A percentile compares a stretch with the other conserved stretches of the same genome.
Evolutionary conservation across 2,797 vertebrate species (phyloP).

Genomic region (Gymnopithys bicolor): DNA sequence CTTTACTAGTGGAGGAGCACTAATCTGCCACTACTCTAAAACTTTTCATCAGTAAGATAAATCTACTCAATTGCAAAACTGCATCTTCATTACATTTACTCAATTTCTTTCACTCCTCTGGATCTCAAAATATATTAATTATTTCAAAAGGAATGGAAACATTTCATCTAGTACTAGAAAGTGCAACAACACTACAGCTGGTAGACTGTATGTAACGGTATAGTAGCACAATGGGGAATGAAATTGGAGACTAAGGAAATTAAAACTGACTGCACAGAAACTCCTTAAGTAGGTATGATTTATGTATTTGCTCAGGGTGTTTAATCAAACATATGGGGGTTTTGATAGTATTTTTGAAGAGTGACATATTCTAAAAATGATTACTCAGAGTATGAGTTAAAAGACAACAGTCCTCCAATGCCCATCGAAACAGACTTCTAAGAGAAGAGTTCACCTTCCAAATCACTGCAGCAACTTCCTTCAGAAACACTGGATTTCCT

Average conservation of each 20-base stretch:
- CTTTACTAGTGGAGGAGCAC: background rate
- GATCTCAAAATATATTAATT: background rate
- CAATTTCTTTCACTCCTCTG: background rate
- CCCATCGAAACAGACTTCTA: background rate
- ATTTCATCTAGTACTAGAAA: background rate
- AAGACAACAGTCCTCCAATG: background rate
- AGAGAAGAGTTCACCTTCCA: background rate
- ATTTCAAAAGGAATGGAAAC: background rate
- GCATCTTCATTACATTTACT: background rate
- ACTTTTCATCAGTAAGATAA: background rate
- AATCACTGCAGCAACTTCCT: background rate
- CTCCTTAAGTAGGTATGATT: background rate
- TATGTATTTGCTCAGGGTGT: background rate
- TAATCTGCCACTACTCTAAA: background rate
- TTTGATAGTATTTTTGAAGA: background rate
- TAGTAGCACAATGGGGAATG: background rate
- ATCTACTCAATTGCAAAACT: background rate
- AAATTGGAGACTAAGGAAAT: background rate
- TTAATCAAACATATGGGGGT: background rate
- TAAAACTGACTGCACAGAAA: conserved; percentile 5
- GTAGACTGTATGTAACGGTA: background rate
- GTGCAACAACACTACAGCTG: background rate
- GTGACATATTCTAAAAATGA: background rate
- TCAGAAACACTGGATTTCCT: background rate
- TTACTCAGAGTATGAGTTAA: background rate